Evolutionary conservation across 1,140 invertebrate species (phyloP).

Genomic region (Pseudomyrmex concolor): DNA sequence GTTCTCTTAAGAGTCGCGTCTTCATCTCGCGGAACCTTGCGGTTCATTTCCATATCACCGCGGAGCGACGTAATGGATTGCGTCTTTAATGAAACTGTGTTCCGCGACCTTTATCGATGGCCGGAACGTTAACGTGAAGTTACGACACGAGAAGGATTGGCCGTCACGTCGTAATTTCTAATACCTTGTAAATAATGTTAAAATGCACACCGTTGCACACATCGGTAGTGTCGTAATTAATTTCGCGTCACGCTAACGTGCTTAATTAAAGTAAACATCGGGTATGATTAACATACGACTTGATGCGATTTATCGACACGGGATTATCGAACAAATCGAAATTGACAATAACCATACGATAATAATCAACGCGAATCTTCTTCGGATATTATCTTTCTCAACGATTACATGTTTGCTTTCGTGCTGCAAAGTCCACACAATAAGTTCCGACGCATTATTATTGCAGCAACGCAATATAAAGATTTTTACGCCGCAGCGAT

Average conservation of each 20-base stretch:
- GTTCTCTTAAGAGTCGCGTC: neutral
- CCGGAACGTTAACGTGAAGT: conserved; percentile 25
- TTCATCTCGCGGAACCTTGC: conserved; percentile 11
- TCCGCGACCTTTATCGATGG: conserved; percentile 34
- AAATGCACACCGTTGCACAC: neutral
- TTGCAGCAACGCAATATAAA: neutral
- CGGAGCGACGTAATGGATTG: conserved; percentile 48
- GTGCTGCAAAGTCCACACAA: neutral
- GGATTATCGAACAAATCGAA: neutral
- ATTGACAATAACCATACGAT: neutral
- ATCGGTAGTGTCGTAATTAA: neutral
- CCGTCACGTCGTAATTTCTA: conserved; percentile 20
- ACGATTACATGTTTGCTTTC: neutral
- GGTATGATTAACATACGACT: neutral
- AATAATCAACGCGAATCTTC: too few species aligned
- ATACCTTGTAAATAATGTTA: conserved; percentile 23
- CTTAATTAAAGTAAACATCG: conserved; percentile 20
- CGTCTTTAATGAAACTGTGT: conserved; percentile 51
- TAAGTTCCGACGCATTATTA: conserved; percentile 2
- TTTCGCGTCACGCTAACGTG: conserved; percentile 1
- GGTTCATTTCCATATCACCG: conserved; percentile 49
- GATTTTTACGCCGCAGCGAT: conserved; percentile 1
- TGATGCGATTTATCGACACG: neutral
- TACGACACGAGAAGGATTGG: conserved; percentile 1
- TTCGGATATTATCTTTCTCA: too few species aligned